Percentiles rank a stretch among this genome's conserved stretches.
These are phyloP conservation scores for Meganola albula DNA, from an alignment of 2,888 invertebrate species.

Conservation along the genomic window DNA sequence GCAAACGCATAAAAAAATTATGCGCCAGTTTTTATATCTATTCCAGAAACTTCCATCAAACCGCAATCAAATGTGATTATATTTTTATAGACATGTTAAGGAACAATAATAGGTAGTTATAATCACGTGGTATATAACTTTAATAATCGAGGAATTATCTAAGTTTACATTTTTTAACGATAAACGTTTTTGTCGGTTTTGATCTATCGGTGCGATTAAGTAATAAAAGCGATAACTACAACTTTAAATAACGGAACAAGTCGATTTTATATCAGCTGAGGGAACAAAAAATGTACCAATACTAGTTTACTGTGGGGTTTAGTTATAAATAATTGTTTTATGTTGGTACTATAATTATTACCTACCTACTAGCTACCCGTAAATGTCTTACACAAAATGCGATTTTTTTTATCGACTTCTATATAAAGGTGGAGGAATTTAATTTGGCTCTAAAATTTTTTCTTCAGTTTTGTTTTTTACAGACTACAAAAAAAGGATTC, in stretches of 20 bases:
- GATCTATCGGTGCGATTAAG: constrained; percentile 58
- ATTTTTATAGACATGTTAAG: constrained; percentile 18
- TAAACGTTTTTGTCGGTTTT: constrained; percentile 38
- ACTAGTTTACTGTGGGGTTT: background rate
- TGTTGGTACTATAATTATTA: too few species aligned
- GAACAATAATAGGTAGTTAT: constrained; percentile 20
- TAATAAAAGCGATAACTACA: constrained; percentile 59
- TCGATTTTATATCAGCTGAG: constrained; percentile 39
- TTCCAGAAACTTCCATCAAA: too few species aligned
- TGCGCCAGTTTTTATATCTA: too few species aligned
- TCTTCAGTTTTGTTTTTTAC: too few species aligned
- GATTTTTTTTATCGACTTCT: too few species aligned
- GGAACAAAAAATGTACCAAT: constrained; percentile 8
- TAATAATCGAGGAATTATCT: constrained; percentile 22
- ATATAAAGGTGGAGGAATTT: too few species aligned
- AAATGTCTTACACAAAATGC: too few species aligned
- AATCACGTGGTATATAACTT: constrained; percentile 20
- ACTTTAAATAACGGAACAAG: constrained; percentile 54
- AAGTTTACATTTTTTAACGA: constrained; percentile 28
- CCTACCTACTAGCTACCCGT: too few species aligned
- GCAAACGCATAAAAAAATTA: too few species aligned
- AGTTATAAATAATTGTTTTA: too few species aligned
- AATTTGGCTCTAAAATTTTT: too few species aligned
- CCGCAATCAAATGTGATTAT: constrained; percentile 13
- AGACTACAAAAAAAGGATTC: too few species aligned